A percentile compares a stretch with the other conserved stretches of the same genome.
These are phyloP conservation scores for Drosophila bunnanda DNA, from an alignment of 2,888 invertebrate species.

Conservation along the genomic window DNA sequence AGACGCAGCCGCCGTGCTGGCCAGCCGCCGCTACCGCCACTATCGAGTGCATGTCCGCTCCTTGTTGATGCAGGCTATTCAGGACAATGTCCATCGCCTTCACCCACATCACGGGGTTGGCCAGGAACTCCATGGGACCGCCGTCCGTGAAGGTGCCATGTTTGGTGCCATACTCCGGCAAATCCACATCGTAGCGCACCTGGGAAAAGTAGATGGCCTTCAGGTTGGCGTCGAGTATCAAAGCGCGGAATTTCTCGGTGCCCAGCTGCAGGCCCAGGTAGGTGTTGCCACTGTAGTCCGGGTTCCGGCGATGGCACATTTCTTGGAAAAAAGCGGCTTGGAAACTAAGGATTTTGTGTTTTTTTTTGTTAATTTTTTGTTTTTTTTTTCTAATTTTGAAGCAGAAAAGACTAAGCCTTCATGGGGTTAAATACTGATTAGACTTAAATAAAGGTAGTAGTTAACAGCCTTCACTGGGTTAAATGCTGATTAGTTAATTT, in stretches of 20 bases:
- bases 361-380: background rate
- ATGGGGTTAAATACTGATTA: background rate
- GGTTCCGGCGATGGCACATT: constrained; percentile 55
- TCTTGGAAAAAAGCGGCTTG: background rate
- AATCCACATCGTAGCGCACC: constrained; percentile 94
- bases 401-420: constrained; percentile 2
- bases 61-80: constrained; percentile 90
- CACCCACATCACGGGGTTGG: constrained; percentile 96
- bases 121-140: constrained; percentile 84
- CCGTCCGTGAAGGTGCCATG: constrained; percentile 85
- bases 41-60: constrained; percentile 92
- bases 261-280: constrained; percentile 61
- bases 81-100: constrained; percentile 95
- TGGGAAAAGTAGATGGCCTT: constrained; percentile 89
- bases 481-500: no score
- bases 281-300: constrained; percentile 44
- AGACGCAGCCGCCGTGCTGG: constrained; percentile 57
- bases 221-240: constrained; percentile 90
- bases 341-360: background rate
- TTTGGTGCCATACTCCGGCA: constrained; percentile 91
- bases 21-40: constrained; percentile 86
- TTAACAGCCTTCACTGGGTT: background rate
- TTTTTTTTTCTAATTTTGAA: background rate
- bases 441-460: background rate
- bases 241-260: constrained; percentile 90